A percentile compares a stretch with the other conserved stretches of the same genome.
Evolutionary conservation across 2,797 vertebrate genomes (phyloP).

Genomic region (Vireo griseus): DNA sequence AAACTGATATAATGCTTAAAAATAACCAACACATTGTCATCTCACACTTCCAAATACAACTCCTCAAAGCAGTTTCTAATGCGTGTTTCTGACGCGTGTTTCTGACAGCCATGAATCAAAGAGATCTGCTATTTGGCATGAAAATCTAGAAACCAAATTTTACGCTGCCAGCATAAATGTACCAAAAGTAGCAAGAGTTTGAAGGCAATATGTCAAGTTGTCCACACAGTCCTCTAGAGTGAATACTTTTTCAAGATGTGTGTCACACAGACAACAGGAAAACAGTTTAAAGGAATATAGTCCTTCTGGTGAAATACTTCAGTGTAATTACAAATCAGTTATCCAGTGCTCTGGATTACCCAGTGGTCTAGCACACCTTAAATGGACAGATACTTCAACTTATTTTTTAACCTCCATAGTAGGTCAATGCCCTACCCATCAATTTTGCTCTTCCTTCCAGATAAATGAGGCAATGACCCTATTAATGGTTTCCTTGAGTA

Average conservation of each 20-base stretch:
- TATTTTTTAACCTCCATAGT: constrained; percentile 16
- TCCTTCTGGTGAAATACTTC: background rate
- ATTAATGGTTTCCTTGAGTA: constrained; percentile 20
- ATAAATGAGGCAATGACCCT: constrained; percentile 7
- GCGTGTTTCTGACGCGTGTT: constrained; percentile 1
- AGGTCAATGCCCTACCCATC: background rate
- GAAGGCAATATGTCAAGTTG: constrained; percentile 17
- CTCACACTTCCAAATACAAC: background rate
- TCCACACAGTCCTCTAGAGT: background rate
- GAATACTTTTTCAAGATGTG: constrained; percentile 31
- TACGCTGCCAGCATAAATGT: constrained; percentile 26
- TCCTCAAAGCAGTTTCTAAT: background rate
- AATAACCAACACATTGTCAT: constrained; percentile 45
- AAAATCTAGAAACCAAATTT: constrained; percentile 39
- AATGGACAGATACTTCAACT: background rate
- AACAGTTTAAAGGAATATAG: background rate
- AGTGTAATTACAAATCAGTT: background rate
- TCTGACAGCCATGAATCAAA: constrained; percentile 50
- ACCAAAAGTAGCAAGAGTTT: background rate
- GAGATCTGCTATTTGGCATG: constrained; percentile 30
- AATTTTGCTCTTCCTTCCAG: background rate
- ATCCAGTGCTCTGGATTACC: background rate
- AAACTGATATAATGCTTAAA: constrained; percentile 16
- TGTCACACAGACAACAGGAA: background rate
- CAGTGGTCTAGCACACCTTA: background rate